Evolutionary conservation across 2,797 vertebrate genomes (phyloP).

Genomic region (Clarias fuscus): DNA sequence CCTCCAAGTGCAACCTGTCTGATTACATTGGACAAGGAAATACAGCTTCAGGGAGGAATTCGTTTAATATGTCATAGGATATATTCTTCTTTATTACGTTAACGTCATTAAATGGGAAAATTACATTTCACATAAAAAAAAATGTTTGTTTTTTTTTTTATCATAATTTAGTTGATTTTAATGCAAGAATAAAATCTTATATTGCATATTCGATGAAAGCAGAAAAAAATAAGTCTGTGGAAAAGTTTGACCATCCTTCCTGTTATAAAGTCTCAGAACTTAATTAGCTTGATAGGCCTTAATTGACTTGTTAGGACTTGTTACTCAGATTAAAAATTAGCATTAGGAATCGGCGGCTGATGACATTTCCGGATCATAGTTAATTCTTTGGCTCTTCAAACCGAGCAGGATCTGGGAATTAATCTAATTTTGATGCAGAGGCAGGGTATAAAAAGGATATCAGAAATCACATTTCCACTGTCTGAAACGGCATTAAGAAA

Average conservation of each 20-base stretch:
- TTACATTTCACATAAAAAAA: background rate
- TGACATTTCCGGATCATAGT: background rate
- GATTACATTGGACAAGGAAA: background rate
- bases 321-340: background rate
- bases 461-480: background rate
- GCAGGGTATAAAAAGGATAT: background rate
- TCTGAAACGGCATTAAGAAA: background rate
- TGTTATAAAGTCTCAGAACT: background rate
- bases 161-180: background rate
- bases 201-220: background rate
- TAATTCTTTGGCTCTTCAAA: background rate
- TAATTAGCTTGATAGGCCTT: background rate
- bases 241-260: background rate
- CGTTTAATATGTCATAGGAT: background rate
- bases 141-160: background rate
- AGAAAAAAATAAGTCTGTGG: background rate
- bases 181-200: background rate
- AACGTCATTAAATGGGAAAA: background rate
- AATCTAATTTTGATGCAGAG: background rate
- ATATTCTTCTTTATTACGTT: background rate
- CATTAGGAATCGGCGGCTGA: background rate
- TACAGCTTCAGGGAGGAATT: background rate
- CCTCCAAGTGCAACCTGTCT: background rate
- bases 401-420: background rate
- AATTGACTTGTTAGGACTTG: background rate